These are phyloP conservation scores for Drosophila eugracilis DNA, from an alignment of 1,140 invertebrate genomes.

Conservation along the genomic window DNA sequence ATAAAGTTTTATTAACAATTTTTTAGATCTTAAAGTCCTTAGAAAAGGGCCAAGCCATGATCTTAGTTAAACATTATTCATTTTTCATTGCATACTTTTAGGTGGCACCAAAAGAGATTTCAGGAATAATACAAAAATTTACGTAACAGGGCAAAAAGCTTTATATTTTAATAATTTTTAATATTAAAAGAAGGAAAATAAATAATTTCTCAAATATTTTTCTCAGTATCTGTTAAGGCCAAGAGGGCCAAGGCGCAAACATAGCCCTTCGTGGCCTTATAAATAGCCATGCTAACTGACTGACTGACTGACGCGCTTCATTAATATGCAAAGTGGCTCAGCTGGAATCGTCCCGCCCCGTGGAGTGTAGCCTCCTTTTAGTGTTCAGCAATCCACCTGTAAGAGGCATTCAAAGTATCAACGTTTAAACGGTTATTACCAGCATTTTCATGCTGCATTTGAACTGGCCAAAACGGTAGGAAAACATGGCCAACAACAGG, in stretches of 20 bases:
- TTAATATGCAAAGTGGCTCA: slow-evolving; percentile 77
- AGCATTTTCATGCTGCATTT: slow-evolving; percentile 77
- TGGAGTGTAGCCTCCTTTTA: background rate
- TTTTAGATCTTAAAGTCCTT: too few relatives aligned
- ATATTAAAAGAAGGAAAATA: too few relatives aligned
- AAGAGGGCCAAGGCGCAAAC: background rate
- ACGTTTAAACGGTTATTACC: slow-evolving; percentile 78
- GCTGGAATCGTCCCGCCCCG: slow-evolving; percentile 6
- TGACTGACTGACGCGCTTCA: slow-evolving; percentile 62
- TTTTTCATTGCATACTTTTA: too few relatives aligned
- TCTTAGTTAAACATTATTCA: too few relatives aligned
- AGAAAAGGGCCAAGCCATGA: too few relatives aligned
- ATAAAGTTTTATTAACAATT: too few relatives aligned
- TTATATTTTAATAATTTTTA: background rate
- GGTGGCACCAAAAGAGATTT: too few relatives aligned
- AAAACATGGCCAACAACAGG: slow-evolving; percentile 63
- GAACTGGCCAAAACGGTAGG: slow-evolving; percentile 24
- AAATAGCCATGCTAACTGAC: slow-evolving; percentile 58
- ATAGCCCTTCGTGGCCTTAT: slow-evolving; percentile 34
- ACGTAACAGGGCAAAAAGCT: too few relatives aligned
- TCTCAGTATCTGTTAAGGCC: background rate
- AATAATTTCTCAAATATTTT: background rate
- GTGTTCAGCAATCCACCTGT: slow-evolving; percentile 19
- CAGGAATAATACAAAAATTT: too few relatives aligned
- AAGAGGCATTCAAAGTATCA: slow-evolving; percentile 58